Percentiles rank a stretch among this genome's conserved stretches.
These are phyloP conservation scores for Tokudaia muenninki DNA, from an alignment of 2,797 vertebrate genomes.

Conservation along the genomic window DNA sequence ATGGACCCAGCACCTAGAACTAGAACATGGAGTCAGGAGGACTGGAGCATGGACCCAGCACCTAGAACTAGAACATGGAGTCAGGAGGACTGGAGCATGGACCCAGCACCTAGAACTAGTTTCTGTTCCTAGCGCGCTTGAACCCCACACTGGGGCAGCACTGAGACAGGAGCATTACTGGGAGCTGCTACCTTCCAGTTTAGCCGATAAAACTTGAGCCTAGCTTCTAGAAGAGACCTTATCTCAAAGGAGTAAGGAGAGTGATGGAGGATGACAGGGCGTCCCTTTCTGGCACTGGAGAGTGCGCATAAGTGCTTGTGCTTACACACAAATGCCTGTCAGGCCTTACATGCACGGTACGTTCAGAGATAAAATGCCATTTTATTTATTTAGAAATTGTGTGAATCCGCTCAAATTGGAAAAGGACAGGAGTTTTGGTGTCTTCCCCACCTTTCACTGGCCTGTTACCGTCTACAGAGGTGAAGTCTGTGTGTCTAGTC, in stretches of 20 bases:
- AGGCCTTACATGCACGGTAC: not conserved
- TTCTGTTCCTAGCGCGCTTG: not conserved
- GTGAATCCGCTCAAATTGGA: not conserved
- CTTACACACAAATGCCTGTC: not conserved
- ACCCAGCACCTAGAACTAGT: not conserved
- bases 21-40: not conserved
- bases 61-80: not conserved
- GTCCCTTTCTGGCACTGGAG: no score
- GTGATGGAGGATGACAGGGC: not conserved
- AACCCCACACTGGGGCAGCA: not conserved
- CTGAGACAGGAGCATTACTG: not conserved
- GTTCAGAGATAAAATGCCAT: not conserved
- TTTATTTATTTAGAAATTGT: slow-evolving; percentile 9
- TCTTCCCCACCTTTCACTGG: not conserved
- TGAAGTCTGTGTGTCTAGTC: not conserved
- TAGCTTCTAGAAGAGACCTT: not conserved
- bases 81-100: not conserved
- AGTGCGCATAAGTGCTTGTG: not conserved
- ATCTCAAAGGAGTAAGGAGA: not conserved
- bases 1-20: not conserved
- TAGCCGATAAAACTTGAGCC: not conserved
- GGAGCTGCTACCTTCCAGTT: not conserved
- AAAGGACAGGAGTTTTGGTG: not conserved
- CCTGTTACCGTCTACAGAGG: not conserved
- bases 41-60: no score